These are phyloP conservation scores for Plecotus auritus DNA, from an alignment of 2,113 vertebrate genomes.

Conservation along the genomic window DNA sequence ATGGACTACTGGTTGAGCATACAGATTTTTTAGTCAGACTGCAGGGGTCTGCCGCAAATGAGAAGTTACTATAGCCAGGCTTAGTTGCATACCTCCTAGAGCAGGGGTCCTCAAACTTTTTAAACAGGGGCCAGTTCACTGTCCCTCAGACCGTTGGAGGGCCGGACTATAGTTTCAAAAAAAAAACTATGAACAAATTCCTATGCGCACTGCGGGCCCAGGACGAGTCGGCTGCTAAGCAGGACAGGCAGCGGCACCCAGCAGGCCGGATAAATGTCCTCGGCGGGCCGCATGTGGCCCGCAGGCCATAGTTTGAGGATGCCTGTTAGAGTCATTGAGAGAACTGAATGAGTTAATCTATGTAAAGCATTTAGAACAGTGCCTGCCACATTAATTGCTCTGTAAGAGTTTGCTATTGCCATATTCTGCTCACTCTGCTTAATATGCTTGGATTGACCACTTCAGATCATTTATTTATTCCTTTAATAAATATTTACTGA, in stretches of 20 bases:
- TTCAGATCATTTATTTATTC: constrained; percentile 38
- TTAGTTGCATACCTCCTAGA: background rate
- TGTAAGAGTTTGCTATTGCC: background rate
- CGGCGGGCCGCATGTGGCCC: too few relatives aligned
- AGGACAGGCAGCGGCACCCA: too few relatives aligned
- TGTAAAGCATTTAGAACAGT: background rate
- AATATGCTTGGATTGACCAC: background rate
- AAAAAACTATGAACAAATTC: too few relatives aligned
- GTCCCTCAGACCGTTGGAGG: too few relatives aligned
- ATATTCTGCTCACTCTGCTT: constrained; percentile 22
- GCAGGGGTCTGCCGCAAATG: background rate
- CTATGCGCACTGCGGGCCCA: too few relatives aligned
- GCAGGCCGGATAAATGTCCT: too few relatives aligned
- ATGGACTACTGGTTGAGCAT: background rate
- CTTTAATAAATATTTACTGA: constrained; percentile 35
- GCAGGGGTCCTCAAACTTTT: too few relatives aligned
- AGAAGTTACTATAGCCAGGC: background rate
- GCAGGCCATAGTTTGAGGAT: too few relatives aligned
- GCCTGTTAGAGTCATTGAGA: background rate
- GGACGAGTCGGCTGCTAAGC: too few relatives aligned
- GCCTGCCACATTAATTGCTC: background rate
- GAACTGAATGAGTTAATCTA: background rate
- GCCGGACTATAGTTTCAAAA: too few relatives aligned
- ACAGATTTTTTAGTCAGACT: background rate
- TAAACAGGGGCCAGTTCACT: too few relatives aligned